These are phyloP conservation scores for Anastatus disparis DNA, from an alignment of 1,140 invertebrate genomes.

Conservation along the genomic window DNA sequence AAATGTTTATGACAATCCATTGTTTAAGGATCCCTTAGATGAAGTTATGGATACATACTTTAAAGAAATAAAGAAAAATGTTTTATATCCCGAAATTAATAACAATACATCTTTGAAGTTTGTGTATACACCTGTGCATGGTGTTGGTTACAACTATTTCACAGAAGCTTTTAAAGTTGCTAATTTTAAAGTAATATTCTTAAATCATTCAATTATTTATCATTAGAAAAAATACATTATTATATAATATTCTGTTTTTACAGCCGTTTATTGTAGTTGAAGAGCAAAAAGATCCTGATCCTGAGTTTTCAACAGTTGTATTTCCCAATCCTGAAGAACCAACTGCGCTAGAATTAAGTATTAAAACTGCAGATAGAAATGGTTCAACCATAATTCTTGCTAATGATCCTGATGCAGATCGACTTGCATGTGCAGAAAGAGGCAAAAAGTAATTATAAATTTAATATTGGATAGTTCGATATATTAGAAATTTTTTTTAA, in stretches of 20 bases:
- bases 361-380: slow-evolving; percentile 82
- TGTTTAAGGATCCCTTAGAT: slow-evolving; percentile 70
- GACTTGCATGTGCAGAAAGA: slow-evolving; percentile 91
- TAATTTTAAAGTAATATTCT: slow-evolving; percentile 75
- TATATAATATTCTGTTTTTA: slow-evolving; percentile 34
- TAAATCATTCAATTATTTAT: slow-evolving; percentile 8
- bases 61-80: slow-evolving; percentile 67
- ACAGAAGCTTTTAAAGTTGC: slow-evolving; percentile 78
- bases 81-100: slow-evolving; percentile 72
- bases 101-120: slow-evolving; percentile 73
- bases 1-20: slow-evolving; percentile 61
- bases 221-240: background rate
- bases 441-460: slow-evolving; percentile 65
- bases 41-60: slow-evolving; percentile 77
- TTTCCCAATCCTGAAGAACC: slow-evolving; percentile 99
- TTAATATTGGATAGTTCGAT: too few species aligned
- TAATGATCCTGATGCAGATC: slow-evolving; percentile 99
- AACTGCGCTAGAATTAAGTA: slow-evolving; percentile 86
- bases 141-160: slow-evolving; percentile 90
- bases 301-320: slow-evolving; percentile 95
- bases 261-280: slow-evolving; percentile 80
- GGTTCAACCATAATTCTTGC: slow-evolving; percentile 85
- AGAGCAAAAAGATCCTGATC: slow-evolving; percentile 90
- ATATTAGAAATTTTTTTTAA: too few species aligned
- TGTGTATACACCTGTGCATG: slow-evolving; percentile 97